Conservation (phyloP, 2,888 invertebrate genomes). For the Latrodectus hesperus region DNA sequence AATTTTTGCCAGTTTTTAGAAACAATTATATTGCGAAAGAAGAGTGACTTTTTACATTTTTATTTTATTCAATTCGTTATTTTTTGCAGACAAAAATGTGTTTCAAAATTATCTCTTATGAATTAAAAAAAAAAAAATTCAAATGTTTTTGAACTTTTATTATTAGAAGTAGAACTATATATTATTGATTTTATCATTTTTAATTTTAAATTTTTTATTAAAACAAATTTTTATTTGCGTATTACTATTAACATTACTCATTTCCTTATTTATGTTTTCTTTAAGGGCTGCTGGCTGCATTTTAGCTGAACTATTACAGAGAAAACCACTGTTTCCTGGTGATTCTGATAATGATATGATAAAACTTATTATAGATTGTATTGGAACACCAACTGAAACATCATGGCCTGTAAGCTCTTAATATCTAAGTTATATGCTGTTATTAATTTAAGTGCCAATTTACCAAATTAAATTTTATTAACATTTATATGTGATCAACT, state of each 20-base stretch:
- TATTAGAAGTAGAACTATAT: neutral
- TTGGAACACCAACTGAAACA: conserved; percentile 45
- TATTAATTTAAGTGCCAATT: too few species aligned
- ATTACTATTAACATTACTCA: neutral
- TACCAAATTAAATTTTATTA: neutral
- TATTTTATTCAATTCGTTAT: too few species aligned
- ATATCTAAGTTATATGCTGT: too few species aligned
- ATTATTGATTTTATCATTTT: neutral
- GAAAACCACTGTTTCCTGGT: conserved; percentile 30
- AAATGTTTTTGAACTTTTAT: neutral
- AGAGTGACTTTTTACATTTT: too few species aligned
- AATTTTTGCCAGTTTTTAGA: too few species aligned
- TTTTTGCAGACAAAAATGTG: too few species aligned
- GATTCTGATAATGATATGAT: conserved; percentile 41
- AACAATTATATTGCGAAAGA: too few species aligned
- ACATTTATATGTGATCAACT: too few species aligned
- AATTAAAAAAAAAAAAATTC: too few species aligned
- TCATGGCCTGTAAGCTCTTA: conserved; percentile 40
- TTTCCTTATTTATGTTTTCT: neutral
- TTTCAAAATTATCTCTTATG: too few species aligned
- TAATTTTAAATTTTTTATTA: neutral
- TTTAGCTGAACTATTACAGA: conserved; percentile 39
- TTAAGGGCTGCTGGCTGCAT: conserved; percentile 49
- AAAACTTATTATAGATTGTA: conserved; percentile 28
- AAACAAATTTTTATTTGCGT: neutral